These are phyloP conservation scores for Adela reaumurella DNA, from an alignment of 2,888 invertebrate species.

Conservation along the genomic window DNA sequence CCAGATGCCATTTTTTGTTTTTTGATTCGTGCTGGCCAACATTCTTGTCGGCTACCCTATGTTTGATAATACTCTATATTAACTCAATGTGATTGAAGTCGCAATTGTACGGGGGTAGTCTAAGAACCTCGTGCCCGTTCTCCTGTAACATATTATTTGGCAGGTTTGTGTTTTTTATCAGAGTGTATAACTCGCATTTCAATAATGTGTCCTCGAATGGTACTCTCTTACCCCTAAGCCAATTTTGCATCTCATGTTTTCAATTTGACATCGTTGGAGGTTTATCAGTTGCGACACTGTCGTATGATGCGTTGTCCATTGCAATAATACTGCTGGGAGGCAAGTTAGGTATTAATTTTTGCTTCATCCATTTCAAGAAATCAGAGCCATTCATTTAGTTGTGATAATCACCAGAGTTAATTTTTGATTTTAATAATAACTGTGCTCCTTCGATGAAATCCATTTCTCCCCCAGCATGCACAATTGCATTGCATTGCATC, in stretches of 20 bases:
- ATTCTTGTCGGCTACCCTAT: no score
- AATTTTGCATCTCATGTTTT: constrained; percentile 12
- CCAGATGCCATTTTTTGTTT: no score
- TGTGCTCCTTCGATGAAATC: constrained; percentile 10
- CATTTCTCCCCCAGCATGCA: no score
- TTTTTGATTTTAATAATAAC: constrained; percentile 2
- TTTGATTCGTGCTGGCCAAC: no score
- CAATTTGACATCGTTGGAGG: constrained; percentile 11
- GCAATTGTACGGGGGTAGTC: constrained; percentile 21
- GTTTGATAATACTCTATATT: constrained; percentile 10
- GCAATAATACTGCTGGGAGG: constrained; percentile 6
- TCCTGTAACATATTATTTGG: constrained; percentile 17
- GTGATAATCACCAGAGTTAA: no score
- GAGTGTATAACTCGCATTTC: constrained; percentile 13
- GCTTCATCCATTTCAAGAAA: no score
- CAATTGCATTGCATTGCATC: no score
- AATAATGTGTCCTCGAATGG: constrained; percentile 12
- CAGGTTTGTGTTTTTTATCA: constrained; percentile 12
- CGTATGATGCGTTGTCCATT: no score
- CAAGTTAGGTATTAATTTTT: constrained; percentile 10
- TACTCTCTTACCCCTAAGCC: constrained; percentile 15
- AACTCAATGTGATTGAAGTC: constrained; percentile 21
- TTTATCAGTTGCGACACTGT: constrained; percentile 1
- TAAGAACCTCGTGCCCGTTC: constrained; percentile 18
- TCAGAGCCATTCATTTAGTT: no score